Base-by-base conservation (phyloP, 2,888 invertebrate genomes). In the Atherix ibis region DNA sequence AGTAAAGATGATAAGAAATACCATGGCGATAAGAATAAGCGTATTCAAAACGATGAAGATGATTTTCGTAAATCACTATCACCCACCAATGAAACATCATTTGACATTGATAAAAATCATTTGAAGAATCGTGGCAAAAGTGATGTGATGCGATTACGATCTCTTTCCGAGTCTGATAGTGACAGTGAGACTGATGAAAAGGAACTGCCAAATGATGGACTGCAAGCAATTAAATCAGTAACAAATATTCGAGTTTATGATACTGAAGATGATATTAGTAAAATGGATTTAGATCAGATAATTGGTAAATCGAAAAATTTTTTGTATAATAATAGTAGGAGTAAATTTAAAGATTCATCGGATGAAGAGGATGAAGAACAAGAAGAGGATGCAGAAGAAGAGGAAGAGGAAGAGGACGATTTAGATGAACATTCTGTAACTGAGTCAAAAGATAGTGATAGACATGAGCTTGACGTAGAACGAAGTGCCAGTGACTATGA, bases 201-300 rank as follows among this genome's bases (percentile, higher is more conserved):
- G 36, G 45, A 38, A 41, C 37, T 2, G 30, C 22, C 30, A 6
- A 31, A 37, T 29, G 41, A 42, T n/a, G 53, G 53, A 2, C 44
- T 70, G 10, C 57, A 62, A 44, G 58, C 68, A 3, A 66, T 68
- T 24, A 62, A 60, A 41, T 70, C 69, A 1, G 69, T 70, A 2
- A 59, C 63, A 14, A 64, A 70, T 47, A 63, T 70, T 9, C 63
- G 64, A 33, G 49, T 66, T 15, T 70, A 57, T 36, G 52, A 54
- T n/a, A 43, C 43, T 16, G 43, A 43, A 27, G 41, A 44, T 12
- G 43, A 44, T 29, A 46, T 47, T 46, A 26, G 27, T 9, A 10
- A 27, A 10, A 4, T 29, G 8, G 32, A 32, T 4, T 16, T 5
- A 13, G 13, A 34, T 10, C 5, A 19, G 19, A 19, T 9, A n/a